These are phyloP conservation scores for Drosophila lowei DNA, from an alignment of 1,140 invertebrate species.

Conservation along the genomic window DNA sequence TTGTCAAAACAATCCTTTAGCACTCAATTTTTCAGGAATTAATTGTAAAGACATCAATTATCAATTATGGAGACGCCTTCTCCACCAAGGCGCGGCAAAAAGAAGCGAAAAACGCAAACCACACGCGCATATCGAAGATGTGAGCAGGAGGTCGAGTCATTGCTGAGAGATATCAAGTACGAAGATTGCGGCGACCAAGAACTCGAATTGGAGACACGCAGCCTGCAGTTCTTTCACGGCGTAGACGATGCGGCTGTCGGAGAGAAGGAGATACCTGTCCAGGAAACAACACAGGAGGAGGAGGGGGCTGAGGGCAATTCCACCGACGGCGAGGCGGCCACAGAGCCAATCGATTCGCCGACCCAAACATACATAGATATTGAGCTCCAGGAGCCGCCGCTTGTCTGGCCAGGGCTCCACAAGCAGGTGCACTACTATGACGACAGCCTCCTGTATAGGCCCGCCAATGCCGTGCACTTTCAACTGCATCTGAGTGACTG, in stretches of 20 bases:
- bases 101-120: slow-evolving; percentile 61
- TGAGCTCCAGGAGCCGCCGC: slow-evolving; percentile 51
- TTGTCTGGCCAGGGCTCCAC: slow-evolving; percentile 32
- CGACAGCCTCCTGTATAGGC: slow-evolving; percentile 42
- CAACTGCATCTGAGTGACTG: slow-evolving; percentile 32
- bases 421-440: slow-evolving; percentile 45
- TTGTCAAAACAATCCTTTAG: slow-evolving; percentile 30
- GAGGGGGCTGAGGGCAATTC: slow-evolving; percentile 16
- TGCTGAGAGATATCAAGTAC: slow-evolving; percentile 32
- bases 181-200: not conserved
- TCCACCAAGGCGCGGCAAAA: slow-evolving; percentile 27
- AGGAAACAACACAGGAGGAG: not conserved
- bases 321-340: slow-evolving; percentile 12
- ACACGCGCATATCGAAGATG: slow-evolving; percentile 54
- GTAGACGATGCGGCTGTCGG: not conserved
- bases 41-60: not conserved
- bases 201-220: slow-evolving; percentile 38
- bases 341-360: slow-evolving; percentile 15
- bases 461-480: slow-evolving; percentile 28
- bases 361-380: slow-evolving; percentile 64
- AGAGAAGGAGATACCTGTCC: not conserved
- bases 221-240: slow-evolving; percentile 58
- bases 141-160: slow-evolving; percentile 60
- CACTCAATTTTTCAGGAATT: not conserved
- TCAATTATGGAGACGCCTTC: slow-evolving; percentile 8